Conservation (phyloP, 2,888 invertebrate genomes). For the Hirtodrosophila confusa region DNA sequence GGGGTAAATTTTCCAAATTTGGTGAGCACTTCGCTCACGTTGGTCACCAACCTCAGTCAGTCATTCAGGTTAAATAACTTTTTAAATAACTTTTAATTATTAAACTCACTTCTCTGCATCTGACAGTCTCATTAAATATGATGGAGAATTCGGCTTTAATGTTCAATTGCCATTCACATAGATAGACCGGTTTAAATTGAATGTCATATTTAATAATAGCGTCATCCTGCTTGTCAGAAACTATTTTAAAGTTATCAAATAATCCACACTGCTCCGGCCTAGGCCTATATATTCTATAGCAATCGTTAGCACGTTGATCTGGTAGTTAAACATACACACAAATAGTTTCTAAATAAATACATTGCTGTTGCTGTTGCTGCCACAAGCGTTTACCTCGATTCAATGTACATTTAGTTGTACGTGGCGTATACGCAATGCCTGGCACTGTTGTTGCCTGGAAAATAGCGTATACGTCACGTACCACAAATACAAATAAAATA, state of each 20-base stretch:
- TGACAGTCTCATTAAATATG: too few relatives aligned
- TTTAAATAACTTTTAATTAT: too few relatives aligned
- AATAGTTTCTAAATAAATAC: slow-evolving; percentile 48
- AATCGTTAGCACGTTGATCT: not conserved
- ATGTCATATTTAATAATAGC: too few relatives aligned
- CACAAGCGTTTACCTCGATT: slow-evolving; percentile 51
- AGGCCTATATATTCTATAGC: not conserved
- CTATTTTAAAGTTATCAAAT: not conserved
- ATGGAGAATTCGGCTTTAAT: too few relatives aligned
- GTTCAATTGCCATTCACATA: too few relatives aligned
- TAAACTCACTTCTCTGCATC: too few relatives aligned
- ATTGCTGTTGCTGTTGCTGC: slow-evolving; percentile 13
- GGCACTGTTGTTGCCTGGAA: slow-evolving; percentile 31
- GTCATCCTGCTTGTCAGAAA: too few relatives aligned
- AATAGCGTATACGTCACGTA: slow-evolving; percentile 79
- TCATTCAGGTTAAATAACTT: too few relatives aligned
- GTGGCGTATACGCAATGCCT: slow-evolving; percentile 56
- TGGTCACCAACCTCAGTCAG: too few relatives aligned
- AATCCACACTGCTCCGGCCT: slow-evolving; percentile 2
- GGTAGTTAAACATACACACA: not conserved
- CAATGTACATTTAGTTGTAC: slow-evolving; percentile 41
- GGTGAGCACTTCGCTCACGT: too few relatives aligned
- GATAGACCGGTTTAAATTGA: too few relatives aligned
- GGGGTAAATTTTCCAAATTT: too few relatives aligned
- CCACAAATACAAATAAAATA: slow-evolving; percentile 69